Conservation (phyloP, 37 sponge, comb jelly and placozoan genomes). For the Cliona cf. orientalis region DNA sequence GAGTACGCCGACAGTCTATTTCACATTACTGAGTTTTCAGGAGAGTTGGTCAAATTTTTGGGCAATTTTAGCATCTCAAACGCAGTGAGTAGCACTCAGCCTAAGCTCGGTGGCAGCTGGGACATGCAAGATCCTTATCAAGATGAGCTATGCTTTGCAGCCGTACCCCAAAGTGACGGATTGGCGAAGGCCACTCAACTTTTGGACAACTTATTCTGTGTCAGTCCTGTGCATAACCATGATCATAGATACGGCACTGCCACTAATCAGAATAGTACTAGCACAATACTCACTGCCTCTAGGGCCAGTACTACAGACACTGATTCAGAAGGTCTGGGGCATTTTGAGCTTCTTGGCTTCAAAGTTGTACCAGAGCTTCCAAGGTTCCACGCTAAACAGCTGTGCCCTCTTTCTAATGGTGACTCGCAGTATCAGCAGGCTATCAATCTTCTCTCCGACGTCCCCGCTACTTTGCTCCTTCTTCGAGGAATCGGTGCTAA, state of each 20-base stretch:
- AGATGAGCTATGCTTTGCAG: conserved; percentile 61
- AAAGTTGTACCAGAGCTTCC: conserved; percentile 54
- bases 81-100: neutral
- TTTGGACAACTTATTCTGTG: neutral
- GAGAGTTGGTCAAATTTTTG: conserved; percentile 32
- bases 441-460: conserved; percentile 45
- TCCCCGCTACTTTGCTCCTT: conserved; percentile 35
- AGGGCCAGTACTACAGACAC: no score
- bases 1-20: neutral
- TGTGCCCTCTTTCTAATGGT: conserved; percentile 17
- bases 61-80: conserved; percentile 29
- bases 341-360: conserved; percentile 72
- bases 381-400: conserved; percentile 71
- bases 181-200: neutral
- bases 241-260: neutral
- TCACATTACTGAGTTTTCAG: conserved; percentile 15
- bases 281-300: neutral
- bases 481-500: conserved; percentile 48
- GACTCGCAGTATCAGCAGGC: conserved; percentile 18
- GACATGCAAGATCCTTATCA: neutral
- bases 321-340: neutral
- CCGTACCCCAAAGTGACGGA: conserved; percentile 11
- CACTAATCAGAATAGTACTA: neutral
- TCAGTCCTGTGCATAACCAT: neutral
- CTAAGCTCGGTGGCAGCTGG: neutral